Evolutionary conservation across 2,888 invertebrate genomes (phyloP), one percentile per base, ranked within the genome.

Genomic region (Sphinx pinastri): DNA sequence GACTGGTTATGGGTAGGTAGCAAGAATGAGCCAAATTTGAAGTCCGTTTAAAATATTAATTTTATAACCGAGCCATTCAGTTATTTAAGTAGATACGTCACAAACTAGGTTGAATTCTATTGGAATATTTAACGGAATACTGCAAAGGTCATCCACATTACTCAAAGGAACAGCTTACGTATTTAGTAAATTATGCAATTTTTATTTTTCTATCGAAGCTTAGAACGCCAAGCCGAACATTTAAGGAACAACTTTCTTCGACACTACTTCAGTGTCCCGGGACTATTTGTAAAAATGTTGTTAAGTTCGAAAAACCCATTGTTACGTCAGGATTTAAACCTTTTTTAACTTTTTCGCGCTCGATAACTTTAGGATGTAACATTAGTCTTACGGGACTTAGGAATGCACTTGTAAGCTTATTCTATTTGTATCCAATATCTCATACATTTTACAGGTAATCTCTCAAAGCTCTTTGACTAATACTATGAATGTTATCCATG

Each of bases 11-110:
- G 51, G 47, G 19, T 16, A 52, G 51, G 25, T 25, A 25, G 25
- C 25, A 25, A 25, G 25, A 25, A 25, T 25, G 25, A 25, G 25
- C 25, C 25, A 25, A 25, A 25, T 25, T 25, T 25, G 25, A 25
- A 25, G 1, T 25, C 25, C 25, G n/a, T 55, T 67, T 19, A 68
- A 71, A 68, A 67, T 60, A 45, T 60, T 60, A 60, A 60, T 60
- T 60, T 60, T 45, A 60, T 60, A 58, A 13, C 14, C 14, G 14
- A 45, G 6, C 14, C 25, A 25, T 25, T 25, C 25, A 2, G 25
- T 1, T 25, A 25, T 25, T 25, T 25, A 25, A n/a, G n/a, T n/a
- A n/a, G n/a, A n/a, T n/a, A n/a, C n/a, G n/a, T n/a, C n/a, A n/a
- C n/a, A n/a, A n/a, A n/a, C n/a, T n/a, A n/a, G n/a, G n/a, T n/a